phyloP scores from a whole-genome alignment of 1,140 invertebrate species.

The Drosophila sucinea region DNA sequence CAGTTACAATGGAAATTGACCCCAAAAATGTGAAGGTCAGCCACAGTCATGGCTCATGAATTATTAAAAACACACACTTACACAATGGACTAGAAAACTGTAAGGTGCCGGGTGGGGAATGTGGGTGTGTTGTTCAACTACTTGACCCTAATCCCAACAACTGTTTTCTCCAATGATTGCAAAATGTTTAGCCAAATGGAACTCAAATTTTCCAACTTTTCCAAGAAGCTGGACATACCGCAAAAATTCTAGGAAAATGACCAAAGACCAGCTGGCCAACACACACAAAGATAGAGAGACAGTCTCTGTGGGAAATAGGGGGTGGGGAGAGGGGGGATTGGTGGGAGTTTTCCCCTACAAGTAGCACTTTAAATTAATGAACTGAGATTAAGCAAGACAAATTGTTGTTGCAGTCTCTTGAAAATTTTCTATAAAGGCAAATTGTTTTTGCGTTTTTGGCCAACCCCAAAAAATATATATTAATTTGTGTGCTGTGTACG shows the following conservation, averaged over 20 bases:
- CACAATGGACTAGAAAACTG: conserved; percentile 35
- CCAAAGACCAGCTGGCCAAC: conserved; percentile 15
- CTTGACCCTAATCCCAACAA: conserved; percentile 68
- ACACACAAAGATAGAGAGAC: background rate
- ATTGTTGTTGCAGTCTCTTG: conserved; percentile 56
- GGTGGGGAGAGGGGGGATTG: background rate
- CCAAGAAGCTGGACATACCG: conserved; percentile 57
- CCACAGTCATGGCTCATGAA: conserved; percentile 59
- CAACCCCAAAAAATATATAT: conserved; percentile 54
- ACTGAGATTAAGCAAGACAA: conserved; percentile 81
- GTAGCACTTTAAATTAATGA: conserved; percentile 81
- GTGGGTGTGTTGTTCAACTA: conserved; percentile 17
- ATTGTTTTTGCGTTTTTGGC: conserved; percentile 65
- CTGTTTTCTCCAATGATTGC: conserved; percentile 58
- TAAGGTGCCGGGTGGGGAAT: background rate
- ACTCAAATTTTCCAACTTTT: conserved; percentile 39
- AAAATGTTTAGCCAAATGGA: conserved; percentile 69
- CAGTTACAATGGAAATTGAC: conserved; percentile 58
- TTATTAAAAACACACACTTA: conserved; percentile 55
- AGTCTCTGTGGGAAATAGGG: background rate
- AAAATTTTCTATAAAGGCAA: conserved; percentile 60
- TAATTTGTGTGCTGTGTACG: conserved; percentile 49
- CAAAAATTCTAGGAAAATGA: conserved; percentile 23
- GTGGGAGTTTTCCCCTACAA: conserved; percentile 31
- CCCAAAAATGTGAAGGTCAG: conserved; percentile 71